A percentile compares a stretch with the other conserved stretches of the same genome.
These are phyloP conservation scores for Leptinotarsa rubiginosa DNA, from an alignment of 2,888 invertebrate genomes.

Conservation along the genomic window DNA sequence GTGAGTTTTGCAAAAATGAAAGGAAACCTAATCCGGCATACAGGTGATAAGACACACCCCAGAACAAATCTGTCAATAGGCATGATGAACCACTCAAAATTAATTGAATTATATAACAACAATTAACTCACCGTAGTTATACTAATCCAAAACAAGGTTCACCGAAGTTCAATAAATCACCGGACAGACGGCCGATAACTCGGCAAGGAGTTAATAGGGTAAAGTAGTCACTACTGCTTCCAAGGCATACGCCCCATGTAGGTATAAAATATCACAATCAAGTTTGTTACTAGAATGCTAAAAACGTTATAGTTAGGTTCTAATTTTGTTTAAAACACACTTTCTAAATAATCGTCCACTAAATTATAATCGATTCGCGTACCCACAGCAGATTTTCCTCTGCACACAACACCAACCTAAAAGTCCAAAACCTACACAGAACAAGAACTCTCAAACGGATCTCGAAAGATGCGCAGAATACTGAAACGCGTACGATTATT, in stretches of 20 bases:
- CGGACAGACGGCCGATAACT: conserved; percentile 35
- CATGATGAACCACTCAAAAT: conserved; percentile 17
- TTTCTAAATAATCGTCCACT: conserved; percentile 15
- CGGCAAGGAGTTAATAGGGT: conserved; percentile 42
- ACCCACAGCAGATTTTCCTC: conserved; percentile 57
- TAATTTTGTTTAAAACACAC: conserved; percentile 2
- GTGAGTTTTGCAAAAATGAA: neutral
- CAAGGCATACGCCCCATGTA: conserved; percentile 62
- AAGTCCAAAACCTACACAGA: conserved; percentile 25
- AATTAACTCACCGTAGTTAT: conserved; percentile 44
- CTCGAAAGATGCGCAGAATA: conserved; percentile 6
- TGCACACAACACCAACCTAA: conserved; percentile 49
- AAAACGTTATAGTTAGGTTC: neutral
- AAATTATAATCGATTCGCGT: conserved; percentile 57
- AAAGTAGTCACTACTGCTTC: conserved; percentile 49
- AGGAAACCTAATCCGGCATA: conserved; percentile 11
- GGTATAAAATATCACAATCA: conserved; percentile 21
- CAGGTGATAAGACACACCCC: conserved; percentile 49
- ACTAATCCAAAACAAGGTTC: conserved; percentile 43
- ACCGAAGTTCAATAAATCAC: conserved; percentile 41
- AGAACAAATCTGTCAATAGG: conserved; percentile 23
- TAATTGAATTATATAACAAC: conserved; percentile 23
- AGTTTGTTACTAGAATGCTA: conserved; percentile 10
- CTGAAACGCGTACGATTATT: conserved; percentile 25
- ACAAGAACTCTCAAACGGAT: conserved; percentile 14